Conservation (phyloP, 2,113 vertebrate species). For the Otus sunia region DNA sequence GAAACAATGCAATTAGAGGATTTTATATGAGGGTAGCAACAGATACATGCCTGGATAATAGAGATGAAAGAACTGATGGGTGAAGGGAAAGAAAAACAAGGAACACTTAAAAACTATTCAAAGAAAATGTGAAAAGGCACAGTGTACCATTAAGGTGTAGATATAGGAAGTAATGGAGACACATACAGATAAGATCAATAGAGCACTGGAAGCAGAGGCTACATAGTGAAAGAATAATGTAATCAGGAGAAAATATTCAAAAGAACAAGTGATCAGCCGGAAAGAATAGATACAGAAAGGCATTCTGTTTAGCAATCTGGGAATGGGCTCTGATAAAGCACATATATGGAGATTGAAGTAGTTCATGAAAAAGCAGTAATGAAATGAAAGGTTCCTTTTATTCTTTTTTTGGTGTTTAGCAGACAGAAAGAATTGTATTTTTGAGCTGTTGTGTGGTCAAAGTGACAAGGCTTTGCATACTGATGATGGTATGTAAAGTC, state of each 20-base stretch:
- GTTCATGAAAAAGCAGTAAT: not conserved
- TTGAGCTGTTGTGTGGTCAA: not conserved
- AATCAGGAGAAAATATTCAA: slow-evolving; percentile 1
- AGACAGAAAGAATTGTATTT: not conserved
- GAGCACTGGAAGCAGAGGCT: not conserved
- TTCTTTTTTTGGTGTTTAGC: not conserved
- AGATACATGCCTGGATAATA: not conserved
- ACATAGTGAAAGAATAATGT: not conserved
- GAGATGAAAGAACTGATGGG: not conserved
- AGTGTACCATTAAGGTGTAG: not conserved
- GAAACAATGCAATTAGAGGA: not conserved
- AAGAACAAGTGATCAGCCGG: not conserved
- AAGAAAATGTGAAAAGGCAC: not conserved
- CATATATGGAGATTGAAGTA: not conserved
- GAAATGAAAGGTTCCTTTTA: not conserved
- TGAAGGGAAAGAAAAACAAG: not conserved
- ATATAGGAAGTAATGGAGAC: not conserved
- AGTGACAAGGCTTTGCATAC: not conserved
- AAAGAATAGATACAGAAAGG: not conserved
- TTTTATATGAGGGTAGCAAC: not conserved
- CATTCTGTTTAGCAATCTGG: not conserved
- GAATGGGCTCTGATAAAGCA: not conserved
- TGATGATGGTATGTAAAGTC: not conserved
- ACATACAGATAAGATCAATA: not conserved
- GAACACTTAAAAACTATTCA: not conserved